phyloP scores from a whole-genome alignment of 37 sponge, comb jelly and placozoan genomes.

The Aphrocallistes beatrix region DNA sequence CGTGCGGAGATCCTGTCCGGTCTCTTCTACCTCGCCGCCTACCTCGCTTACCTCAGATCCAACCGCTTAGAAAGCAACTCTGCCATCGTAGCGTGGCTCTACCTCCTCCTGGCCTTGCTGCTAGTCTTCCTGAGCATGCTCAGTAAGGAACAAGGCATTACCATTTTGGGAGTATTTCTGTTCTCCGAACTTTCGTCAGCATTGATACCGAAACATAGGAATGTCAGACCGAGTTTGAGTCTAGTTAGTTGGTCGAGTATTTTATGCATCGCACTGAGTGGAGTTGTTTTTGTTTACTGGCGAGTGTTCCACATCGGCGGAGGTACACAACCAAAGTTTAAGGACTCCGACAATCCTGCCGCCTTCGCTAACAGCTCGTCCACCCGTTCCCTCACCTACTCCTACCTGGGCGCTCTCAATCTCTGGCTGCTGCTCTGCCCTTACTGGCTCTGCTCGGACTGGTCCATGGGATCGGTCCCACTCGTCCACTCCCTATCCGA shows the following conservation, averaged over 20 bases:
- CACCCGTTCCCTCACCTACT: conserved; percentile 59
- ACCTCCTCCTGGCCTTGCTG: background rate
- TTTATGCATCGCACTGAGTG: background rate
- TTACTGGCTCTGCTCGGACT: conserved; percentile 61
- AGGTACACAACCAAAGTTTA: conserved; percentile 36
- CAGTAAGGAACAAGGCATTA: conserved; percentile 63
- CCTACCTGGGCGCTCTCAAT: conserved; percentile 48
- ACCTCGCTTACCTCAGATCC: conserved; percentile 37
- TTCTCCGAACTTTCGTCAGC: conserved; percentile 28
- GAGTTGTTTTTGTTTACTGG: conserved; percentile 24
- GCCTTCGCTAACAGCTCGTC: conserved; percentile 34
- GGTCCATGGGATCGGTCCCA: conserved; percentile 85
- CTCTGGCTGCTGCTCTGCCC: conserved; percentile 67
- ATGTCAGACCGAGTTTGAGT: background rate
- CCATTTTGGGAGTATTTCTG: conserved; percentile 39
- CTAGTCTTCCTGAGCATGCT: conserved; percentile 33
- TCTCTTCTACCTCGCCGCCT: conserved; percentile 57
- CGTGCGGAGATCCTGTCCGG: conserved; percentile 62
- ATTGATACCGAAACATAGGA: background rate
- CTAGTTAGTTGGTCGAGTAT: background rate
- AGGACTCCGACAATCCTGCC: conserved; percentile 78
- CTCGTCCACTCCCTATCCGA: conserved; percentile 36
- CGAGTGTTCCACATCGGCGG: conserved; percentile 35
- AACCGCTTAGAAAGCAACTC: background rate
- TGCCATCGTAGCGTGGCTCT: background rate